A percentile compares a stretch with the other conserved stretches of the same genome.
phyloP scores from a whole-genome alignment of 2,797 vertebrate species.

The Xenops minutus region DNA sequence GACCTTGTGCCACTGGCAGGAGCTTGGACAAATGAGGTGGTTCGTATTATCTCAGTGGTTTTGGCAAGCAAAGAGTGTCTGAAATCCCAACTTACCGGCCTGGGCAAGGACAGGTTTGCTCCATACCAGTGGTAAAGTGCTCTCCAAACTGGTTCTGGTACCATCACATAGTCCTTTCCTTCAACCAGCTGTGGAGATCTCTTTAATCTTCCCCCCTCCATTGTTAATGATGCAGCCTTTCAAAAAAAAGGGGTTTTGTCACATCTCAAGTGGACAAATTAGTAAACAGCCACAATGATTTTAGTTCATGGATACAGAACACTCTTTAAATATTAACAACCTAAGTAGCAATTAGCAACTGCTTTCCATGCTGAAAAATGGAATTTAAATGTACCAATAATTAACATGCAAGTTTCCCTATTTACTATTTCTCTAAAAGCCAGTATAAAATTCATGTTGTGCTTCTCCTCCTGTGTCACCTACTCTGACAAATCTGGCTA shows the following conservation, averaged over 20 bases:
- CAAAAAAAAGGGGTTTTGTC: background rate
- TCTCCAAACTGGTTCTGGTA: slow-evolving; percentile 97
- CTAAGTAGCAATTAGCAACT: background rate
- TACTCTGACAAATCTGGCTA: rapidly evolving
- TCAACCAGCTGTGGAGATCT: slow-evolving; percentile 81
- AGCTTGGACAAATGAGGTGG: background rate
- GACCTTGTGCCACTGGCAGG: background rate
- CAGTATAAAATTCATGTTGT: background rate
- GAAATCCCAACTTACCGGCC: slow-evolving; percentile 85
- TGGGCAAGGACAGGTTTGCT: slow-evolving; percentile 93
- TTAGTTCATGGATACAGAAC: background rate
- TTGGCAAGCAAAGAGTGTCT: background rate
- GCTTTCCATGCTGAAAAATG: background rate
- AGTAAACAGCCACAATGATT: background rate
- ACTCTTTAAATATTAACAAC: background rate
- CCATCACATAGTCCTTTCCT: slow-evolving; percentile 89
- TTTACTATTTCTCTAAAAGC: background rate
- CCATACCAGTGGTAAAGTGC: slow-evolving; percentile 99
- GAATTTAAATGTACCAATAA: background rate
- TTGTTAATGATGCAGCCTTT: slow-evolving; percentile 91
- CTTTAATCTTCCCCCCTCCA: slow-evolving; percentile 93
- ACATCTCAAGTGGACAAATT: background rate
- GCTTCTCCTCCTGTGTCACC: background rate
- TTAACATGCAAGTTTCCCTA: background rate
- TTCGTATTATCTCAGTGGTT: background rate